A percentile compares a stretch with the other conserved stretches of the same genome.
Evolutionary conservation across 2,888 invertebrate genomes (phyloP).

Genomic region (Crepidodera aurea): DNA sequence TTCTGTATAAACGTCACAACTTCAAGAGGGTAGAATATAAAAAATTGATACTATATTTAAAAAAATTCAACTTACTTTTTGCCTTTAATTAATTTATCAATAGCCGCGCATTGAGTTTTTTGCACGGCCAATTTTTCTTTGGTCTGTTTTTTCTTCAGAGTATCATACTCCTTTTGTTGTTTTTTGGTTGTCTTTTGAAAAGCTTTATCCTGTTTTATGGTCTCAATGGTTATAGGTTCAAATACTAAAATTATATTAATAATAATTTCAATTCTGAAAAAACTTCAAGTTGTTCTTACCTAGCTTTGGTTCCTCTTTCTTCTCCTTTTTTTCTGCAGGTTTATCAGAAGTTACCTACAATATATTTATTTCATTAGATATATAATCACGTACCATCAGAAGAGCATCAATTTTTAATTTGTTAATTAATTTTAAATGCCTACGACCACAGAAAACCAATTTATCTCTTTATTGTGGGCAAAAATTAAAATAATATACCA

Average conservation of each 20-base stretch:
- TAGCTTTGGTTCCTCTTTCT: conserved; percentile 76
- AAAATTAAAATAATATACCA: no score
- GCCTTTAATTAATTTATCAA: conserved; percentile 93
- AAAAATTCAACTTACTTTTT: conserved; percentile 75
- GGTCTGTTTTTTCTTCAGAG: conserved; percentile 88
- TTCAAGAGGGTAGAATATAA: no score
- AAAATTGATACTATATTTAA: neutral
- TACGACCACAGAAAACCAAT: no score
- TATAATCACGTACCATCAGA: neutral
- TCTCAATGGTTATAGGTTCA: conserved; percentile 90
- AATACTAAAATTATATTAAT: conserved; percentile 68
- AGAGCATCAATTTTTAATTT: no score
- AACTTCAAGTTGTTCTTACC: conserved; percentile 60
- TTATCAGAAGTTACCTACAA: conserved; percentile 40
- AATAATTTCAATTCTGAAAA: neutral
- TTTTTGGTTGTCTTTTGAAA: conserved; percentile 93
- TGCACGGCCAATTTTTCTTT: conserved; percentile 93
- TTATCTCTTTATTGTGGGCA: no score
- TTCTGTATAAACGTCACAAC: no score
- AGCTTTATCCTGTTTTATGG: conserved; percentile 86
- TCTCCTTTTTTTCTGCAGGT: conserved; percentile 70
- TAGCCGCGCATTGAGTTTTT: conserved; percentile 87
- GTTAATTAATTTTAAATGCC: no score
- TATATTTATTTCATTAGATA: neutral
- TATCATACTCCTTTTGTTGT: conserved; percentile 94